These are phyloP conservation scores for Axea sp. DNA, from an alignment of 2,888 invertebrate species.

Conservation along the genomic window DNA sequence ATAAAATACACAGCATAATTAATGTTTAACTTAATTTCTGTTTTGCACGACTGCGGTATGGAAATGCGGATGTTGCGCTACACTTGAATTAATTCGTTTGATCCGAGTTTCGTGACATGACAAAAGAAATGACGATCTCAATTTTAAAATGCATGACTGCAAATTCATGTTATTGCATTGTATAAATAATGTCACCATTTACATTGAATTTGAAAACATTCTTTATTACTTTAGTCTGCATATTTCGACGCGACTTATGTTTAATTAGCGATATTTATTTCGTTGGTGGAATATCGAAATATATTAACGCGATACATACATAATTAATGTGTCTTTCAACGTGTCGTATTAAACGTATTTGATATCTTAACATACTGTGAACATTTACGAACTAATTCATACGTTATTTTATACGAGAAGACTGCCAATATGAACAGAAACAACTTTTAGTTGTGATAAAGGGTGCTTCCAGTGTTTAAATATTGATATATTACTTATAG, in stretches of 20 bases:
- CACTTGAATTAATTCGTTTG: conserved; percentile 3
- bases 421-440: too few species aligned
- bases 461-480: too few species aligned
- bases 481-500: too few species aligned
- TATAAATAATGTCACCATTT: too few species aligned
- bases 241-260: too few species aligned
- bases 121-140: background rate
- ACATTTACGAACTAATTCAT: conserved; percentile 6
- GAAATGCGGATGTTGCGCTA: background rate
- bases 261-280: background rate
- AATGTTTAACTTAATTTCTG: conserved; percentile 2
- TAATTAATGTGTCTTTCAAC: conserved; percentile 21
- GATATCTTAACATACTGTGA: conserved; percentile 14
- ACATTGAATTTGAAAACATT: too few species aligned
- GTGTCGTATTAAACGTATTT: conserved; percentile 17
- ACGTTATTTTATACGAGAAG: background rate
- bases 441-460: too few species aligned
- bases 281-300: background rate
- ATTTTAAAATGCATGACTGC: background rate
- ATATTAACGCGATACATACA: conserved; percentile 22
- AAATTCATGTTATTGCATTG: background rate
- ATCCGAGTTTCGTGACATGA: background rate
- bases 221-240: too few species aligned
- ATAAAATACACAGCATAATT: conserved; percentile 1
- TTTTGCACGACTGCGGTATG: background rate